Base-by-base conservation (phyloP, 2,113 vertebrate genomes). In the Chinchilla lanigera region DNA sequence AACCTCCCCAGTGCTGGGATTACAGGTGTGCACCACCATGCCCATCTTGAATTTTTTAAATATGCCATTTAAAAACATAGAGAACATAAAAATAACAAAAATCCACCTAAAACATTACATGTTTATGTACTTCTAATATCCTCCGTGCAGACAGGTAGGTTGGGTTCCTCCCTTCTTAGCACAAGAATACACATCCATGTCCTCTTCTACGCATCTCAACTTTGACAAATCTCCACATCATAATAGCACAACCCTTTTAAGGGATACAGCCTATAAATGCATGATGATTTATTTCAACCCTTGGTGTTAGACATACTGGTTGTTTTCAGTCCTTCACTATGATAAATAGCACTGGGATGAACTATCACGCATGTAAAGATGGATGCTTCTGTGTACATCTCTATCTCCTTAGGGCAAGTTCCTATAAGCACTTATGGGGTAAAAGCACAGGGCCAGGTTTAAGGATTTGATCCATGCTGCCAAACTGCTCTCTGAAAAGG, bases 391-490 rank as follows among this genome's bases (percentile, higher is more conserved):
- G 58, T 52, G 12, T n/a, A 12, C 9, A 9, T 30, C 56, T 93
- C 89, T 80, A 9, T n/a, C 88, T 94, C 73, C 91, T 86, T 71
- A 67, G 86, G 60, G 63, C 44, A 82, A 65, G 52, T 52, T 95
- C 58, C 47, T 87, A 85, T 83, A 81, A 85, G 78, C 87, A 58
- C 75, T 58, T 56, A 38, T 26, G 47, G n/a, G 54, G 54, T 38
- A 75, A 65, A 67, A 93, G 28, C 10, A 28, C 7, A 60, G 7
- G 3, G 7, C 56, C 11, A 0, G 20, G 19, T 82, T 47, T 90
- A 89, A 89, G 10, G 30, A 17, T 58, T n/a, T 54, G 61, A 61
- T 89, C 28, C 4, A 0, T 58, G 47, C 24, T 83, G n/a, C 44
- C 56, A 94, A 44, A 44, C 12, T 84, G 7, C 69, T 63, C 14